phyloP scores from a whole-genome alignment of 2,797 vertebrate genomes.

The Dromococcyx pavoninus region DNA sequence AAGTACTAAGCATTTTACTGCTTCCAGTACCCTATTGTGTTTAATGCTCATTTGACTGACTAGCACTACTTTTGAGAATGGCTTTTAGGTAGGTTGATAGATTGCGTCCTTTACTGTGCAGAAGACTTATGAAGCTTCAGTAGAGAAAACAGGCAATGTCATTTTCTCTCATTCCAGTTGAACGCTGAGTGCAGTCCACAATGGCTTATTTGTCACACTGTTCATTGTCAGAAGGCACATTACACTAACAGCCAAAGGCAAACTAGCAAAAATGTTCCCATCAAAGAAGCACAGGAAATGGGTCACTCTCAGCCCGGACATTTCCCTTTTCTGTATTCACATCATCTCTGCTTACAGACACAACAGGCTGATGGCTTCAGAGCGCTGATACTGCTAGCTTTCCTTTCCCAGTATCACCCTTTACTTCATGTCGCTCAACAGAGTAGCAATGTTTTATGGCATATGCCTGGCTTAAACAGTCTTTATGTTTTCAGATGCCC shows the following conservation, averaged over 20 bases:
- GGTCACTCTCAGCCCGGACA: background rate
- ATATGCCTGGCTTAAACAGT: background rate
- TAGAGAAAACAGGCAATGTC: background rate
- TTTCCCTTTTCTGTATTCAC: background rate
- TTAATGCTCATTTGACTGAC: background rate
- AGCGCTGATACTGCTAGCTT: background rate
- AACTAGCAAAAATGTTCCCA: background rate
- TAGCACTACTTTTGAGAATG: background rate
- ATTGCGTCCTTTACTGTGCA: background rate
- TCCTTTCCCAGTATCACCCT: background rate
- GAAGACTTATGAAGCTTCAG: constrained; percentile 1
- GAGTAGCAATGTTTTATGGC: background rate
- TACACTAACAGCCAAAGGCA: background rate
- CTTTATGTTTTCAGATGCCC: background rate
- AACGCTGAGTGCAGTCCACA: background rate
- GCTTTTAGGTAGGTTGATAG: background rate
- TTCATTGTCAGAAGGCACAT: background rate
- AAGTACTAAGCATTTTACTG: background rate
- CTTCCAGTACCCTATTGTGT: background rate
- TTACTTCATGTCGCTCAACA: background rate
- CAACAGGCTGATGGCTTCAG: background rate
- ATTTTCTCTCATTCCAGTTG: constrained; percentile 5
- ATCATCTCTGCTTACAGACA: background rate
- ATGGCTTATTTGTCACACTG: background rate
- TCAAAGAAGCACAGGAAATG: background rate